Evolutionary conservation across 2,888 invertebrate genomes (phyloP), one percentile per base, ranked within the genome.

Genomic region (Glaucopsyche alexis): DNA sequence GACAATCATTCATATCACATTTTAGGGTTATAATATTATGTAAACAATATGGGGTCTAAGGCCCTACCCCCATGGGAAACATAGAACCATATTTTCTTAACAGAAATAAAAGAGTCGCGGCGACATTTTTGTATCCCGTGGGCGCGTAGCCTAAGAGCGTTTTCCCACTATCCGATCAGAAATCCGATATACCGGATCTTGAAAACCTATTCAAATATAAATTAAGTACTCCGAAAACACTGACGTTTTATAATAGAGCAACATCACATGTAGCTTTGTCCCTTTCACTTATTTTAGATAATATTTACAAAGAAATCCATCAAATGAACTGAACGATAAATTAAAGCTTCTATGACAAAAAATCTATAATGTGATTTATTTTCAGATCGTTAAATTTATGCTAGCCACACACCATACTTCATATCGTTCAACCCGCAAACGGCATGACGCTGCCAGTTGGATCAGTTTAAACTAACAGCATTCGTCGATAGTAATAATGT

Each of bases 1-100:
- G 38, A 29, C 69, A 69, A 49, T 69, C 47, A 9, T 29, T 29
- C 69, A 69, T 69, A 69, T 69, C 69, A 69, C 69, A 69, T 29
- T 19, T 69, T 47, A 49, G 69, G 49, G 47, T 19, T 47, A 65
- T 40, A 19, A 16, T 19, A 55, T 55, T 19, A 55, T 55, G 55
- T 11, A 19, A 19, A 55, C 19, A 19, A 55, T 55, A 19, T 19
- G 19, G 19, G 55, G 19, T 55, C 19, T 55, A 55, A 55, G 11
- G 11, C 42, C 42, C 7, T 42, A 11, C 55, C 16, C 55, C 19
- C 19, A 55, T 16, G 55, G 55, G 42, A 7, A 8, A 55, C 19
- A 55, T 11, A 19, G 16, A 55, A 55, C 11, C 29, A 29, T 4
- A 29, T 29, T 29, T 29, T 29, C 29, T 3, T 29, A 29, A 3